These are phyloP conservation scores for Drosophila persimilis DNA, from an alignment of 1,140 invertebrate genomes.

Conservation along the genomic window DNA sequence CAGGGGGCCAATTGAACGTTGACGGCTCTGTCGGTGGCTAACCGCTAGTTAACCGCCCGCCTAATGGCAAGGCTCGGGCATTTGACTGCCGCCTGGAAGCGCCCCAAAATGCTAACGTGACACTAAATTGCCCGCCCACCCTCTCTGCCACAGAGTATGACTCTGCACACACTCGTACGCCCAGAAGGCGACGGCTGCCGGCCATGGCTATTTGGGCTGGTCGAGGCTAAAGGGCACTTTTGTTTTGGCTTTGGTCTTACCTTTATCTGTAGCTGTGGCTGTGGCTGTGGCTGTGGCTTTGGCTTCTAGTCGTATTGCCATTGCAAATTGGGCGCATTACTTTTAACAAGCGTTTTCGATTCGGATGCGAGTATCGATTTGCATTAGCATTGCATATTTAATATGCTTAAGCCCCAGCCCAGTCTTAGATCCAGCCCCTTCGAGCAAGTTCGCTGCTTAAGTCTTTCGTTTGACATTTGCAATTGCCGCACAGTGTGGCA, in stretches of 20 bases:
- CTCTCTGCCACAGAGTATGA: conserved; percentile 9
- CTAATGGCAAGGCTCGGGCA: conserved; percentile 68
- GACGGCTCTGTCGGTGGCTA: conserved; percentile 66
- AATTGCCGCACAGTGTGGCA: conserved; percentile 41
- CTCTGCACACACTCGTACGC: neutral
- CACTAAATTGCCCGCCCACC: conserved; percentile 70
- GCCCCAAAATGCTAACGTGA: conserved; percentile 77
- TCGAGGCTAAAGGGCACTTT: conserved; percentile 76
- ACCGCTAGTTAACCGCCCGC: conserved; percentile 71
- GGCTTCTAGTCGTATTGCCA: neutral
- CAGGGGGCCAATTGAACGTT: conserved; percentile 73
- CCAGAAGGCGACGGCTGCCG: conserved; percentile 19
- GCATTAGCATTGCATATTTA: conserved; percentile 74
- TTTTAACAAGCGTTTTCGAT: conserved; percentile 70
- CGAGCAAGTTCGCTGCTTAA: conserved; percentile 69
- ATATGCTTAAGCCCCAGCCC: conserved; percentile 41
- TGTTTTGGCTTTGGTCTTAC: conserved; percentile 50
- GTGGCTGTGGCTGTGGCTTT: conserved; percentile 16
- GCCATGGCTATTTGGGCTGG: conserved; percentile 59
- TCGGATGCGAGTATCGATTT: conserved; percentile 48
- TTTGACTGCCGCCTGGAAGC: conserved; percentile 62
- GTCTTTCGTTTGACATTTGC: conserved; percentile 78
- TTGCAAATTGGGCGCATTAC: conserved; percentile 69
- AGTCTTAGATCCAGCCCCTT: conserved; percentile 10
- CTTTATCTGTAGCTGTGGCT: conserved; percentile 30